Evolutionary conservation across 1,140 invertebrate genomes (phyloP), one percentile per base, ranked within the genome.

Genomic region (Atta colombica): DNA sequence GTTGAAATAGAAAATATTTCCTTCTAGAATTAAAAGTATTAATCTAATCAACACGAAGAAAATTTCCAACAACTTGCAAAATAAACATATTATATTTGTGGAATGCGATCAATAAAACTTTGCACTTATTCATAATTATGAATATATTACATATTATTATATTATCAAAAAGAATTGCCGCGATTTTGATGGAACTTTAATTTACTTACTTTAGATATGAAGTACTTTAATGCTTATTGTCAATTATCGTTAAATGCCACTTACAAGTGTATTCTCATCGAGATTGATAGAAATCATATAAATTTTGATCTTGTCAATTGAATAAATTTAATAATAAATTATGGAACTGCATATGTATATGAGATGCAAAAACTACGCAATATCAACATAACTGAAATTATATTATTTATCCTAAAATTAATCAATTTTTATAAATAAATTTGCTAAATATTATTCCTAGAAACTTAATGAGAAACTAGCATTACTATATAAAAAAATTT

Each of bases 301-400:
- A 39, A 68, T 45, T 21, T 45, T 10, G n/a, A 14, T 49, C 14
- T 16, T 8, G 21, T 39, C 35, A 39, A 39, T 8, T 39, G 4
- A 25, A 31, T 65, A 65, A 65, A 65, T 65, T 31, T 65, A 31
- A 35, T 31, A 65, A 65, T 31, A 18, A 65, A 63, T 65, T 31
- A 31, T 31, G 16, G 0, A 31, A 18, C 35, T 39, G 8, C 7
- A 8, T 39, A 39, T 39, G 31, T 35, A 39, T 39, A 39, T 8
- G 35, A 39, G 35, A 39, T 39, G 7, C 7, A 39, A 39, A 7
- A 39, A 1, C 35, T 39, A 39, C 7, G 35, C 35, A 39, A 39
- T 39, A 39, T 39, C 35, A 8, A 6, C 7, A 35, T 0, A 8
- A 39, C 35, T 39, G 35, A 39, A 25, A 39, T 39, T 39, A 8